Percentiles rank a stretch among this genome's conserved stretches.
Conservation (phyloP, 2,888 invertebrate genomes). For the Scaeva pyrastri region DNA sequence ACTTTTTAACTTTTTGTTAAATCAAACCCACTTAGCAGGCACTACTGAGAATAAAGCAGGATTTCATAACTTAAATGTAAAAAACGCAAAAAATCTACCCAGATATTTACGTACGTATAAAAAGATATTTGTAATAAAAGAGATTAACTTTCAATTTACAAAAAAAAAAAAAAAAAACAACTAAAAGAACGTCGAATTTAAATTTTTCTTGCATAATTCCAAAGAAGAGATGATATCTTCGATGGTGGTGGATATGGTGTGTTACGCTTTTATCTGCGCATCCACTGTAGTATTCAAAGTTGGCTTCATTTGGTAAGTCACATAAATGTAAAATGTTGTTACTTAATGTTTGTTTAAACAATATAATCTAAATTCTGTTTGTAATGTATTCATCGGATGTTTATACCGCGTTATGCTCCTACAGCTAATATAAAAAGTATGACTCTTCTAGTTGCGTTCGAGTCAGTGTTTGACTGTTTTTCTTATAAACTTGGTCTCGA, state of each 20-base stretch:
- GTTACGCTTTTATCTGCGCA: constrained; percentile 58
- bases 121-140: neutral
- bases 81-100: constrained; percentile 29
- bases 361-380: neutral
- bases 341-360: neutral
- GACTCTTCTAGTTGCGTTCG: too few species aligned
- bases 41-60: constrained; percentile 54
- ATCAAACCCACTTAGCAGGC: constrained; percentile 67
- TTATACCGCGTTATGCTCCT: too few species aligned
- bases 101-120: constrained; percentile 59
- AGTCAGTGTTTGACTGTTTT: too few species aligned
- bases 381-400: constrained; percentile 12
- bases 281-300: constrained; percentile 65
- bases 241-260: constrained; percentile 70
- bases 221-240: constrained; percentile 48
- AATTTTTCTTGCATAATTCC: constrained; percentile 49
- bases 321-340: constrained; percentile 72
- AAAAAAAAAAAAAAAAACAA: constrained; percentile 33
- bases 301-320: constrained; percentile 76
- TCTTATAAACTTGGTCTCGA: too few species aligned
- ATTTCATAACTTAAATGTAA: constrained; percentile 63
- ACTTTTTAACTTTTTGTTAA: constrained; percentile 62
- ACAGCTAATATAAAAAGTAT: too few species aligned
- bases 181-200: constrained; percentile 48
- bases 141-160: constrained; percentile 22